phyloP scores from a whole-genome alignment of 2,888 invertebrate genomes.

The Abrostola triplasia region DNA sequence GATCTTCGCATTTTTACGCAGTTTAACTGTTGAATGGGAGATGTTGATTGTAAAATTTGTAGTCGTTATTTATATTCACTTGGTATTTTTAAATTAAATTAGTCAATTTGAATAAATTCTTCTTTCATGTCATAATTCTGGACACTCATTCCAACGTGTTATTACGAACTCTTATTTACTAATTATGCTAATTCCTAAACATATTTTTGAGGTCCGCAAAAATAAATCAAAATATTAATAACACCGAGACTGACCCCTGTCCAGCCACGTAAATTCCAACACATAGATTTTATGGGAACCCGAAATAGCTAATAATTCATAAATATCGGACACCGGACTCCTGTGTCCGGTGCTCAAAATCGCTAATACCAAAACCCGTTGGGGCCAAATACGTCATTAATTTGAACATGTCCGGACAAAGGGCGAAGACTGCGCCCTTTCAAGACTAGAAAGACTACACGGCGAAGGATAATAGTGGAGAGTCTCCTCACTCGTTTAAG shows the following conservation, averaged over 20 bases:
- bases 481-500: slow-evolving; percentile 85
- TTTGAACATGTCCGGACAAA: slow-evolving; percentile 73
- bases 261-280: slow-evolving; percentile 43
- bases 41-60: slow-evolving; percentile 48
- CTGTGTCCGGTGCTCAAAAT: slow-evolving; percentile 63
- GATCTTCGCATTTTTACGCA: slow-evolving; percentile 44
- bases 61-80: slow-evolving; percentile 44
- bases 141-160: slow-evolving; percentile 28
- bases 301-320: slow-evolving; percentile 82
- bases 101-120: slow-evolving; percentile 46
- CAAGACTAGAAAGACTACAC: slow-evolving; percentile 60
- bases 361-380: slow-evolving; percentile 76
- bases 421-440: slow-evolving; percentile 80
- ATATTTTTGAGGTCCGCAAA: slow-evolving; percentile 18
- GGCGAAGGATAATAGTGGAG: slow-evolving; percentile 75
- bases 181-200: slow-evolving; percentile 41
- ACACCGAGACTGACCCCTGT: slow-evolving; percentile 56
- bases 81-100: slow-evolving; percentile 42
- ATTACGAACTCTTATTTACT: slow-evolving; percentile 30
- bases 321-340: slow-evolving; percentile 77
- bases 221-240: slow-evolving; percentile 49
- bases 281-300: slow-evolving; percentile 81
- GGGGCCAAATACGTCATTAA: slow-evolving; percentile 75
- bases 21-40: slow-evolving; percentile 40
- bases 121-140: slow-evolving; percentile 51